phyloP scores from a whole-genome alignment of 37 sponge, comb jelly and placozoan species.

The Chondrilla cf. caribensis region DNA sequence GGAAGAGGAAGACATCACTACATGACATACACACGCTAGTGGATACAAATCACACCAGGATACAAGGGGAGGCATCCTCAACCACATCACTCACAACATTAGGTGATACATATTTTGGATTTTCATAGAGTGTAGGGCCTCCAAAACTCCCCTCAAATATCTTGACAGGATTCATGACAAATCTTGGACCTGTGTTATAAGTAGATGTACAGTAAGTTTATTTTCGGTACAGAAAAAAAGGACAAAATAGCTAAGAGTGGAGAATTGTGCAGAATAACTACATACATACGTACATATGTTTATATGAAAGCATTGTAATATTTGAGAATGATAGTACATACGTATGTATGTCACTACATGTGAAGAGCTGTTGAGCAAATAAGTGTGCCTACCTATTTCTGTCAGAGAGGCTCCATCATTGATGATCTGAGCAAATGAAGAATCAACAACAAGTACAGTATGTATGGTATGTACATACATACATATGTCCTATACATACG shows the following conservation, averaged over 20 bases:
- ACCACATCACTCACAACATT: constrained; percentile 89
- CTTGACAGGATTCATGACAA: constrained; percentile 85
- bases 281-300: too few relatives aligned
- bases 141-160: constrained; percentile 95
- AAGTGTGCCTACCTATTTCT: constrained; percentile 94
- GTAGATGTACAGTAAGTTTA: too few relatives aligned
- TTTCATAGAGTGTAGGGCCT: constrained; percentile 88
- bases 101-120: constrained; percentile 86
- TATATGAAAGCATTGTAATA: too few relatives aligned
- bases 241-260: neutral
- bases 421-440: constrained; percentile 40
- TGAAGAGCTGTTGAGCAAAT: too few relatives aligned
- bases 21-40: neutral
- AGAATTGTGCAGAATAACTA: neutral
- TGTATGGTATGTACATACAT: too few relatives aligned
- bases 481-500: too few relatives aligned
- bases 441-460: neutral
- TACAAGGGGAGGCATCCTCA: too few relatives aligned
- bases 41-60: too few relatives aligned
- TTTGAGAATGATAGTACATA: too few relatives aligned
- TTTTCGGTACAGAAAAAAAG: too few relatives aligned
- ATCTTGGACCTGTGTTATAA: constrained; percentile 95
- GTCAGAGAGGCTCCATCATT: constrained; percentile 61
- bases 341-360: too few relatives aligned
- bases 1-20: neutral